Conservation (phyloP, 2,888 invertebrate genomes). For the Machimus atricapillus region DNA sequence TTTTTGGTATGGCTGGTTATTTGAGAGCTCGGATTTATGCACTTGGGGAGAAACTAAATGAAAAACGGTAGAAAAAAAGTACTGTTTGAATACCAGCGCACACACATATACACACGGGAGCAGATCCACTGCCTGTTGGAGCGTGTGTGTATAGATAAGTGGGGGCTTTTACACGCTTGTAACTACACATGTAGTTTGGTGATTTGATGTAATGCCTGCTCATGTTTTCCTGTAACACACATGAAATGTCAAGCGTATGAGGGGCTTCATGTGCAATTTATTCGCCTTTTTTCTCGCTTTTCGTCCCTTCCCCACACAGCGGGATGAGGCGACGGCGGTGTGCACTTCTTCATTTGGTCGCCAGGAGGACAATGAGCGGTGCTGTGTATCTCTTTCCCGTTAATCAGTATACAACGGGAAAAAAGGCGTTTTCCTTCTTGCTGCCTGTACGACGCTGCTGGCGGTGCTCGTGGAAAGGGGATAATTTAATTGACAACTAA, state of each 20-base stretch:
- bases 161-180: constrained; percentile 50
- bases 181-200: constrained; percentile 50
- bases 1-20: constrained; percentile 1
- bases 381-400: constrained; percentile 15
- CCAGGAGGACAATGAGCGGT: neutral
- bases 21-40: neutral
- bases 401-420: neutral
- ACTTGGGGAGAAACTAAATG: neutral
- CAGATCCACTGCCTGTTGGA: constrained; percentile 44
- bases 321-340: neutral
- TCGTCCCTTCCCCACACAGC: neutral
- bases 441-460: neutral
- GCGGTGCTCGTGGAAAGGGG: neutral
- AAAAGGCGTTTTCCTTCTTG: neutral
- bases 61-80: neutral
- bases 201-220: constrained; percentile 50
- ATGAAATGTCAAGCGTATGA: constrained; percentile 40
- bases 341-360: neutral
- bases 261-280: constrained; percentile 17
- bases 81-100: neutral
- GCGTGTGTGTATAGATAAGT: constrained; percentile 40
- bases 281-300: neutral
- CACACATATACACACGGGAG: neutral
- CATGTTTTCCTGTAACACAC: constrained; percentile 39
- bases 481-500: constrained; percentile 19